Base-by-base conservation (phyloP, 2,888 invertebrate genomes). In the Drosophila kuntzei region DNA sequence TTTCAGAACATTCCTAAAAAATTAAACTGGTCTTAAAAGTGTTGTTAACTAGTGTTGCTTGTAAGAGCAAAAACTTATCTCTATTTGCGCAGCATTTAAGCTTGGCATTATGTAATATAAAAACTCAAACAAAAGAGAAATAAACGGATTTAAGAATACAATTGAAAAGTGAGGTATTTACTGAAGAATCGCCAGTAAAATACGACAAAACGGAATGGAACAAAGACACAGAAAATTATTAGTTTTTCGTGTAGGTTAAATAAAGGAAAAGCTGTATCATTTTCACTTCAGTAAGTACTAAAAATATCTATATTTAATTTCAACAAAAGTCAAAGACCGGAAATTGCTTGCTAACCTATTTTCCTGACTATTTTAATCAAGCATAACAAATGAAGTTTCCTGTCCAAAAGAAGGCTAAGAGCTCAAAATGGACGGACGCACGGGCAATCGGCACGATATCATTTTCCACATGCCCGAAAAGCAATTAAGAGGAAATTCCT, bases 401-500 rank as follows among this genome's bases (percentile, higher is more conserved):
- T 47, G 57, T 37, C 22, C 36, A n/a, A 46, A 20, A 25, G 37
- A 9, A 32, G 12, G 36, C 47, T 37, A 50, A 44, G 37, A 20
- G n/a, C 12, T 9, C 27, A 20, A 39, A n/a, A 18, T 4, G 3
- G 14, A 22, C 22, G 1, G 14, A 44, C 3, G 36, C n/a, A 50
- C 9, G 22, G 14, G 57, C 32, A 47, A 47, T 41, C 29, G 36
- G 34, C 46, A 36, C 62, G 32, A 77, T 77, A 76, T 76, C 78
- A 61, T 51, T 76, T 72, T 58, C 64, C 58, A 65, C 58, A 73
- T 67, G 58, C 58, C 55, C 41, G 53, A 80, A 80, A 86, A 82
- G 75, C 82, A 82, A 82, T 82, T 82, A 82, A 75, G 53, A 36
- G 11, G 12, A 75, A 71, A 83, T 79, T 65, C 68, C 51, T 58